These are phyloP conservation scores for Ptilorrhoa leucosticta DNA, from an alignment of 2,113 vertebrate species.

Conservation along the genomic window DNA sequence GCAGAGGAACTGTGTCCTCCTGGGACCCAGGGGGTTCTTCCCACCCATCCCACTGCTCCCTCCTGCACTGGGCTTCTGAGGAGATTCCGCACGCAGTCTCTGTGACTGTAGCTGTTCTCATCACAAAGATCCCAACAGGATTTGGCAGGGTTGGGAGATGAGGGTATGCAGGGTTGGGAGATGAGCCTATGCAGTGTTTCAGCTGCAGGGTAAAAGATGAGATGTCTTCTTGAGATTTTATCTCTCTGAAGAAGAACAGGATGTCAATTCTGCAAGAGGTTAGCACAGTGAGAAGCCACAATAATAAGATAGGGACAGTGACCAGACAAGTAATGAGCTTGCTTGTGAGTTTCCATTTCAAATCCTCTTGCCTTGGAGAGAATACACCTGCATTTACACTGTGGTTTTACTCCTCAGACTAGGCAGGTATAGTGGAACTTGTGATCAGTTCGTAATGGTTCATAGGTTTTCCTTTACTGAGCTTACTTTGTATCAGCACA, in stretches of 20 bases:
- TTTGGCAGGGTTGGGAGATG: background rate
- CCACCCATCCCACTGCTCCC: background rate
- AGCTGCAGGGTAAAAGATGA: background rate
- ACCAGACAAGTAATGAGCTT: background rate
- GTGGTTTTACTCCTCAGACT: background rate
- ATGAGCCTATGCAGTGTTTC: background rate
- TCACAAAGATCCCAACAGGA: background rate
- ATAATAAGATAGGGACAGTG: background rate
- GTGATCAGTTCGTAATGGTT: background rate
- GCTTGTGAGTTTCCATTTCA: background rate
- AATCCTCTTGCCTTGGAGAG: background rate
- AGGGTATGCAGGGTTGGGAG: background rate
- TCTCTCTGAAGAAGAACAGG: background rate
- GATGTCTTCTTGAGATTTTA: background rate
- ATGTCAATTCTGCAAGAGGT: background rate
- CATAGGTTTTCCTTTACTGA: background rate
- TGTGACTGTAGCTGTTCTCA: background rate
- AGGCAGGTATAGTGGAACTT: background rate
- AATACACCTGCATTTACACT: background rate
- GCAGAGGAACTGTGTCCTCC: background rate
- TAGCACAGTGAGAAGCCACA: background rate
- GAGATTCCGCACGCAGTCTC: fast-evolving
- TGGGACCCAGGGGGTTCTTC: background rate
- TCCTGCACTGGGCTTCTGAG: background rate
- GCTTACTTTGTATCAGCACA: background rate